Base-by-base conservation (phyloP, 2,113 vertebrate genomes). In the Microtus pennsylvanicus region DNA sequence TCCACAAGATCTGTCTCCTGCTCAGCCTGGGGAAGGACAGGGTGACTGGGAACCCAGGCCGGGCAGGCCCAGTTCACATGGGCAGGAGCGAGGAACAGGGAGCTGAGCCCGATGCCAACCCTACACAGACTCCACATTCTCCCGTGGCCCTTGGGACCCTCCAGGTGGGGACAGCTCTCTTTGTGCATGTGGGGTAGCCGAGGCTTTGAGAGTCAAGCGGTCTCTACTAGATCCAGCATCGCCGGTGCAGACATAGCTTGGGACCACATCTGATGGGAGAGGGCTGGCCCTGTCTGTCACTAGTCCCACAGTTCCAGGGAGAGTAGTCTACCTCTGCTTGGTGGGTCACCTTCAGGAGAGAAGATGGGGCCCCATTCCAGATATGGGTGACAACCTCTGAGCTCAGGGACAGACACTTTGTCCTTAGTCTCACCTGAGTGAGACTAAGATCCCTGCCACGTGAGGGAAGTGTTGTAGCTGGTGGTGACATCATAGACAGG, bases 321-420 rank as follows among this genome's bases (percentile, higher is more conserved):
- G 99, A 96, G 50, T 99, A 99, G 99, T 99, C 98, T 94, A 94
- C 63, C 85, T 99, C 0, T 99, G 98, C 55, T 96, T 99, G 96
- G 99, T 98, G 4, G 99, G 99, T 58, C 83, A 21, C 99, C 38
- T 98, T 99, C 98, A 87, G 69, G 52, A 76, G 13, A 5, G 58
- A 16, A 12, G 87, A 93, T 83, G 33, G 69, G 38, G 12, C 35
- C 3, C 10, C n/a, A 16, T 91, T 90, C 52, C 70, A 55, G 67
- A 10, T 38, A 38, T 14, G 8, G 61, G 3, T 28, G 0, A 76
- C 58, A 0, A 77, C 82, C 0, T 94, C 77, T 0, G 7, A 67
- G 24, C n/a, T n/a, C n/a, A n/a, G n/a, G n/a, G n/a, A n/a, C n/a
- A n/a, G n/a, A n/a, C 33, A 4, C 55, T 26, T 12, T 21, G n/a